Conservation (phyloP, 2,113 vertebrate species). For the Oostethus manadensis region DNA sequence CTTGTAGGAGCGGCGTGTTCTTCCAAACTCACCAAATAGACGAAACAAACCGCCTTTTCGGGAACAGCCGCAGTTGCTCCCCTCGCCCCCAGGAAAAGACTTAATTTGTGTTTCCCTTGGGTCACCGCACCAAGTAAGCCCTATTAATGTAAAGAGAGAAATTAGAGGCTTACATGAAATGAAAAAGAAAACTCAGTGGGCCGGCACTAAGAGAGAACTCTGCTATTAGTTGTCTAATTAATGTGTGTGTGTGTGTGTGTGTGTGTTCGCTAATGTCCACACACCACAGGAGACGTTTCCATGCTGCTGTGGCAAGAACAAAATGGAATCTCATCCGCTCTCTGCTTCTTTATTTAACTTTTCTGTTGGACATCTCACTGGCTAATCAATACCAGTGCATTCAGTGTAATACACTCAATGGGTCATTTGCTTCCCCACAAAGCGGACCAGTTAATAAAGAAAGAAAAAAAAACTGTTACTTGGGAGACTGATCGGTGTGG, state of each 20-base stretch:
- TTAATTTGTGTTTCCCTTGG: constrained; percentile 53
- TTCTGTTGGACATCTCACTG: background rate
- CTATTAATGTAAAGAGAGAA: constrained; percentile 60
- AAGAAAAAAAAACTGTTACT: background rate
- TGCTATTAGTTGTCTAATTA: constrained; percentile 62
- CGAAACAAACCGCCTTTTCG: constrained; percentile 34
- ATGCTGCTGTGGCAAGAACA: constrained; percentile 17
- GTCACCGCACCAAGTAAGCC: constrained; percentile 50
- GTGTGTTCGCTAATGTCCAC: constrained; percentile 37
- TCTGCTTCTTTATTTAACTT: constrained; percentile 35
- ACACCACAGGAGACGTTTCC: constrained; percentile 7
- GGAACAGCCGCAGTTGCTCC: constrained; percentile 17
- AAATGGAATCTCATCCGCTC: constrained; percentile 31
- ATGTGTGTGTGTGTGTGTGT: constrained; percentile 24
- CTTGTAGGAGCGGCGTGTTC: background rate
- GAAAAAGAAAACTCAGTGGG: constrained; percentile 59
- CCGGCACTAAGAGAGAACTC: constrained; percentile 53
- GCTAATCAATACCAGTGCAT: constrained; percentile 13
- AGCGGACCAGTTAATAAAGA: too few species aligned
- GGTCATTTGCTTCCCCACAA: constrained; percentile 5
- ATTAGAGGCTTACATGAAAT: constrained; percentile 46
- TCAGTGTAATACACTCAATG: background rate
- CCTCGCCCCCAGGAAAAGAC: constrained; percentile 31
- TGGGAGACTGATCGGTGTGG: background rate
- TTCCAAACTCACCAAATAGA: constrained; percentile 28